Base-by-base conservation (phyloP, 2,113 vertebrate species). In the Pimephales promelas region DNA sequence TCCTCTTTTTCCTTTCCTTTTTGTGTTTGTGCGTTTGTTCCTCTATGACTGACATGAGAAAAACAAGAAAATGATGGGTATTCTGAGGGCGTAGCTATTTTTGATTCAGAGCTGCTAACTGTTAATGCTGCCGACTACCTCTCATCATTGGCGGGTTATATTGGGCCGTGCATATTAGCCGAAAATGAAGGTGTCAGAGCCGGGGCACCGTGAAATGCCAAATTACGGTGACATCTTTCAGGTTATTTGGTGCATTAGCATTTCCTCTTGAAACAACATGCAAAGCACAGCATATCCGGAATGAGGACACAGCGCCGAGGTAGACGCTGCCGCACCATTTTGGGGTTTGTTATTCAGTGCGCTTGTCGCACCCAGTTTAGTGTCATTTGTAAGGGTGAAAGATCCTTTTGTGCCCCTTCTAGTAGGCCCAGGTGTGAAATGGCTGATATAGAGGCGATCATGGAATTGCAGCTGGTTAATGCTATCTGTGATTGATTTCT, bases 391-490 rank as follows among this genome's bases (percentile, higher is more conserved):
- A 59, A 56, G 72, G 80, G 59, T 77, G 73, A 7, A 34, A 28
- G 49, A 52, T 61, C 76, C 75, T 85, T 72, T 73, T 70, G 79
- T 49, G 49, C 81, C 26, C 24, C 24, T 28, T 83, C 66, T 47
- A 83, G 75, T 70, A 57, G 85, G 72, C 81, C 59, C 73, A 76
- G 80, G 77, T 81, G 75, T 79, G 78, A 78, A 77, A 82, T 86
- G 66, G 74, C 84, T 68, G 43, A 87, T 83, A 85, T 74, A 72
- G 68, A 85, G 82, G 82, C 70, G 76, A 72, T 84, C 86, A 88
- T 87, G 85, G 83, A 68, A 86, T 81, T 52, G 78, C 83, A 73
- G 73, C 83, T 88, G 83, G 82, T 88, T 85, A 88, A 88, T 77
- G 43, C 77, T 79, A 81, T 84, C 76, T 24, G 43, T 83, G 85